These are phyloP conservation scores for Plutella xylostella DNA, from an alignment of 2,888 invertebrate species.

Conservation along the genomic window DNA sequence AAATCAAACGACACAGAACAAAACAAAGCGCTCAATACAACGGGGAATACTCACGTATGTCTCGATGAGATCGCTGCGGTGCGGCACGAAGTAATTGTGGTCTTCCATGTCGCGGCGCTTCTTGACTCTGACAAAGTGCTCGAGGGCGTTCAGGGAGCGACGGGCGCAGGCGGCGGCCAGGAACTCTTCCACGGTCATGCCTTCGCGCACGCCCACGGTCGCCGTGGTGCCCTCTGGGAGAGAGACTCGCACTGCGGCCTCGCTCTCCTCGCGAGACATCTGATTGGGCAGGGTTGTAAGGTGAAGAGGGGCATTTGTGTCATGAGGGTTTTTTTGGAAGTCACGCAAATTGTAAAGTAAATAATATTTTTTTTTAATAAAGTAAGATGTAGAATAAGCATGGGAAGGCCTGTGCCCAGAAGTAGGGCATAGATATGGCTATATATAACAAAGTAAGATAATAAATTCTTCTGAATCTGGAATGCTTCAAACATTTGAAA, in stretches of 20 bases:
- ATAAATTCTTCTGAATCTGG: no score
- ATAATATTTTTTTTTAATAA: no score
- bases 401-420: no score
- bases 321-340: no score
- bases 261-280: slow-evolving; percentile 89
- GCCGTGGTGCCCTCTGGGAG: slow-evolving; percentile 87
- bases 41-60: slow-evolving; percentile 87
- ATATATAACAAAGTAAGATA: no score
- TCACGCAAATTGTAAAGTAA: no score
- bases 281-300: no score
- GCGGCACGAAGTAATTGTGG: slow-evolving; percentile 96
- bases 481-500: no score
- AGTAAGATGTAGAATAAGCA: neutral
- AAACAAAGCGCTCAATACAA: no score
- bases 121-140: slow-evolving; percentile 95
- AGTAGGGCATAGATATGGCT: no score
- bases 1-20: no score
- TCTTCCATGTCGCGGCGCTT: slow-evolving; percentile 95
- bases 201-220: slow-evolving; percentile 88
- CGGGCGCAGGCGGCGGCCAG: slow-evolving; percentile 92
- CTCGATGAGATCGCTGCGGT: slow-evolving; percentile 93
- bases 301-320: no score
- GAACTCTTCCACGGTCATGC: slow-evolving; percentile 96
- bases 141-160: slow-evolving; percentile 92
- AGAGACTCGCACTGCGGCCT: slow-evolving; percentile 90